Evolutionary conservation across 2,888 invertebrate species (phyloP).

Genomic region (Corythucha ciliata): DNA sequence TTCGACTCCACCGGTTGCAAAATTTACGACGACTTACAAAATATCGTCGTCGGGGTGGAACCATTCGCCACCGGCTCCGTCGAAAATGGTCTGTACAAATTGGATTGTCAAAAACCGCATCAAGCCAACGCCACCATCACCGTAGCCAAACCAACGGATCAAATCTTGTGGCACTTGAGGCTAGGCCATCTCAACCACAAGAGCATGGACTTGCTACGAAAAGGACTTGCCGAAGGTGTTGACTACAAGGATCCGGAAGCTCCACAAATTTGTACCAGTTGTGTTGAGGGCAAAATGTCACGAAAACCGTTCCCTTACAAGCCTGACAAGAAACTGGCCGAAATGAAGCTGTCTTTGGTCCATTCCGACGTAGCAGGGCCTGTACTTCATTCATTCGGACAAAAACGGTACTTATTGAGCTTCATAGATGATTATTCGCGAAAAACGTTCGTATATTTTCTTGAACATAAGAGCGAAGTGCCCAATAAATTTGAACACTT

Average conservation of each 20-base stretch:
- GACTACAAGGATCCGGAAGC: neutral
- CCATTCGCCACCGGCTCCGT: slow-evolving; percentile 1
- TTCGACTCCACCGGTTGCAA: neutral
- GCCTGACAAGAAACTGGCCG: slow-evolving; percentile 5
- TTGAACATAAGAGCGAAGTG: slow-evolving; percentile 7
- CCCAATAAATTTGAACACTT: slow-evolving; percentile 3
- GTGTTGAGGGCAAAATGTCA: slow-evolving; percentile 17
- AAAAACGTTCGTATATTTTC: slow-evolving; percentile 18
- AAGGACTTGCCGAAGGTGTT: slow-evolving; percentile 3
- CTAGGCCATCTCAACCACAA: slow-evolving; percentile 5
- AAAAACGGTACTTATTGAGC: slow-evolving; percentile 24
- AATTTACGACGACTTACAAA: neutral
- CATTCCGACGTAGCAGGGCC: slow-evolving; percentile 31
- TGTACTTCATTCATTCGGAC: slow-evolving; percentile 3
- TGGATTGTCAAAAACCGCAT: slow-evolving; percentile 5
- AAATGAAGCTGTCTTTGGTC: slow-evolving; percentile 23
- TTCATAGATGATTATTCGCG: slow-evolving; percentile 31
- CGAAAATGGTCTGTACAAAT: slow-evolving; percentile 2
- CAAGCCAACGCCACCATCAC: neutral
- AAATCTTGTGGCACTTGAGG: slow-evolving; percentile 6
- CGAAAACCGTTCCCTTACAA: slow-evolving; percentile 15
- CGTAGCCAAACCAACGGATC: neutral
- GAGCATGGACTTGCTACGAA: neutral
- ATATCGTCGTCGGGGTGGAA: neutral
- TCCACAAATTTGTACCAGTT: slow-evolving; percentile 6